Percentiles rank a stretch among this genome's conserved stretches.
These are phyloP conservation scores for Amphimedon queenslandica DNA, from an alignment of 37 sponge, comb jelly and placozoan species.

Conservation along the genomic window DNA sequence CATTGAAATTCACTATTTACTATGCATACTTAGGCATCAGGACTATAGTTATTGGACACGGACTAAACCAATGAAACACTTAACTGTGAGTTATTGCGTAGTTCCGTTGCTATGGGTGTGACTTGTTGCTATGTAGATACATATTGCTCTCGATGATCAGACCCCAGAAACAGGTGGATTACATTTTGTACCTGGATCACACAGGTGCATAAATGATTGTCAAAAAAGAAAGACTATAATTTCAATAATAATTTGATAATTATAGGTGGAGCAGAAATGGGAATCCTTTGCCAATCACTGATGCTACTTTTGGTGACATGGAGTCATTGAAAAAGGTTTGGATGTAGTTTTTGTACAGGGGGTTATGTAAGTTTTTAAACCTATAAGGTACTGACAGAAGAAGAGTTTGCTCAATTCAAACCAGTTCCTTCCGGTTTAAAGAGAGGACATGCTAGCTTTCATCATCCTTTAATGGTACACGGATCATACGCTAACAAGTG, in stretches of 20 bases:
- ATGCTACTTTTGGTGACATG: slow-evolving; percentile 50
- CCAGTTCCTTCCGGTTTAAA: slow-evolving; percentile 41
- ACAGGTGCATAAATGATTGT: slow-evolving; percentile 40
- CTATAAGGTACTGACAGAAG: slow-evolving; percentile 30
- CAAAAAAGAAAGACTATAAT: not conserved
- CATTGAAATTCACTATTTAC: not conserved
- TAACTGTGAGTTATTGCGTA: slow-evolving; percentile 39
- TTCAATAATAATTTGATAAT: not conserved
- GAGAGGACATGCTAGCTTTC: slow-evolving; percentile 66
- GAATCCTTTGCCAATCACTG: slow-evolving; percentile 67
- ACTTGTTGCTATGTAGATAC: slow-evolving; percentile 28
- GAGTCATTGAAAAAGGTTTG: slow-evolving; percentile 41
- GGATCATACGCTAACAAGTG: slow-evolving; percentile 58
- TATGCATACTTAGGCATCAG: slow-evolving; percentile 47
- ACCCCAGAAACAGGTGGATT: slow-evolving; percentile 60
- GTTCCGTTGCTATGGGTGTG: not conserved
- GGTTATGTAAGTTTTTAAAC: not conserved
- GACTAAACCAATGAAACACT: slow-evolving; percentile 61
- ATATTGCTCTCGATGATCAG: slow-evolving; percentile 69
- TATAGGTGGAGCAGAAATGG: slow-evolving; percentile 57
- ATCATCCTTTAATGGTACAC: slow-evolving; percentile 63
- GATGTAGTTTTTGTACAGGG: not conserved
- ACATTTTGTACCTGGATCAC: slow-evolving; percentile 64
- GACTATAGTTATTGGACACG: slow-evolving; percentile 71
- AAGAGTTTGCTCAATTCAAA: slow-evolving; percentile 27